Evolutionary conservation across 2,797 vertebrate genomes (phyloP), one percentile per base, ranked within the genome.

Genomic region (Babyrousa celebensis): DNA sequence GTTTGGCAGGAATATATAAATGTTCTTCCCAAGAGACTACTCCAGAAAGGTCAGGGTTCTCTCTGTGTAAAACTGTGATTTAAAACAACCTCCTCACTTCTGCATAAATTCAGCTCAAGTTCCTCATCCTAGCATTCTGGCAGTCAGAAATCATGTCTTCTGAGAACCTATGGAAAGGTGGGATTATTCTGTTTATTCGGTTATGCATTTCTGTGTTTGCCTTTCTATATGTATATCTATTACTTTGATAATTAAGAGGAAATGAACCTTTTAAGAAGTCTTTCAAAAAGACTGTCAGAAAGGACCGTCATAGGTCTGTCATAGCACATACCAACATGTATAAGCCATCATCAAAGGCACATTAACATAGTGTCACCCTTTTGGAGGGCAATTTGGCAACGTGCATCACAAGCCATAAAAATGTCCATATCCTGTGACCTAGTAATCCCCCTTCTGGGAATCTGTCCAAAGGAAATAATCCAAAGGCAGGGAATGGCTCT

Each of bases 391-490:
- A 6, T 91, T 94, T 96, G 97, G 96, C 95, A 80, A 29, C 48
- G 4, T 43, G 75, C 67, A 71, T 80, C 86, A 68, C 29, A 67
- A 80, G 79, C 86, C 85, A 87, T 96, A 94, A 95, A 96, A 97
- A 93, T 82, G 91, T 95, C 93, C 83, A 29, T 70, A 84, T 95
- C 95, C 95, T 68, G 90, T 94, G 97, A 96, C 94, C 96, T 83
- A n/a, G 91, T 89, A 70, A 96, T 95, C 93, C 85, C 56, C 12
- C 68, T 85, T 83, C 97, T 92, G 96, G 97, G 97, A 97, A 88
- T 56, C 52, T 60, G 83, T 91, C 97, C 97, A 96, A 70, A 86
- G 93, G 95, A 96, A 96, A 92, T 58, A 78, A 96, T 94, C 89
- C 71, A 71, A 71, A 91, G 21, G 29, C 70, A 3, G 83, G 82